Base-by-base conservation (phyloP, 2,888 invertebrate species). In the Nowickia ferox region DNA sequence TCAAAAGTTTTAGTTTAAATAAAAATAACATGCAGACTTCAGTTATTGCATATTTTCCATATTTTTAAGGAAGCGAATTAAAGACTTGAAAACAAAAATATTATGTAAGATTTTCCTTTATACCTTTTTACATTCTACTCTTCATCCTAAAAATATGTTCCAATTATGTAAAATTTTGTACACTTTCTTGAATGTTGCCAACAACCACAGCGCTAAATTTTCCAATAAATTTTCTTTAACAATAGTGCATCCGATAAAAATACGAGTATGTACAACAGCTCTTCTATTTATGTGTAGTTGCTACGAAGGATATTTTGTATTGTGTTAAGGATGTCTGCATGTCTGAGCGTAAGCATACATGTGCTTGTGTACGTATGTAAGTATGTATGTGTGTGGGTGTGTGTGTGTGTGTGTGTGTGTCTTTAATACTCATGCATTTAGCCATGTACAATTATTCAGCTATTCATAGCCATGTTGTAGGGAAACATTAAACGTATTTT, bases 401-500 rank as follows among this genome's bases (percentile, higher is more conserved):
- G 10, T 17, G 0, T 22, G 38, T 46, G 55, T 40, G 15, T 71
- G n/a, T 38, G 15, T 68, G 15, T 61, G 5, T 59, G 38, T 42
- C 8, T 53, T 3, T 46, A 71, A 61, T 30, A 79, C 6, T 30
- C 30, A 30, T 30, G 30, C 15, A 71, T 30, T 30, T 53, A 48
- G 38, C 38, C 53, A 44, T 44, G 42, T 17, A 61, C 69, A 55
- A 46, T 53, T 68, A 80, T 74, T 80, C 53, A 57, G 40, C 65
- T 59, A 81, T 74, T 74, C 80, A 68, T 66, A 68, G 61, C 13
- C 75, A 69, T 81, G 53, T 72, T 75, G 59, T 38, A 65, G 68
- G 82, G 44, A 68, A 81, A 63, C 72, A 77, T 80, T 77, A 69
- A 76, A 84, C 84, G 76, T 81, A 66, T 77, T 81, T 63, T 85